phyloP scores from a whole-genome alignment of 1,140 invertebrate species.

The Acromyrmex charruanus region DNA sequence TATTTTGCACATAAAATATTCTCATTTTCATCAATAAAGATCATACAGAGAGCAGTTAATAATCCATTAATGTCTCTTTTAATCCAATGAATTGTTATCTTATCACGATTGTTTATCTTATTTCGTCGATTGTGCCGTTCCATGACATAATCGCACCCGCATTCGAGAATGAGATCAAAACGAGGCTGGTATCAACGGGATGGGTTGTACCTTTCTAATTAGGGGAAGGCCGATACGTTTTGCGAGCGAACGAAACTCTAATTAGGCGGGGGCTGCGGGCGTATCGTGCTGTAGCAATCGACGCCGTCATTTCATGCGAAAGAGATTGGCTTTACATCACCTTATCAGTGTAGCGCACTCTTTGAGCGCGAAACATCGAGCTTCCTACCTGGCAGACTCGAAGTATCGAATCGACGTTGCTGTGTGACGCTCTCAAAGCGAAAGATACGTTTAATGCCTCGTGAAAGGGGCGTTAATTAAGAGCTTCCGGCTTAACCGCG shows the following conservation, averaged over 20 bases:
- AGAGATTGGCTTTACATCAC: slow-evolving; percentile 29
- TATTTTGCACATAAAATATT: not conserved
- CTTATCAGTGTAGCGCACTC: slow-evolving; percentile 57
- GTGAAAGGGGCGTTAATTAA: slow-evolving; percentile 72
- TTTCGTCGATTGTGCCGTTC: slow-evolving; percentile 6
- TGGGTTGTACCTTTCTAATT: slow-evolving; percentile 49
- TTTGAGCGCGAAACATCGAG: slow-evolving; percentile 29
- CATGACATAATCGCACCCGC: slow-evolving; percentile 52
- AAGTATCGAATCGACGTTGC: slow-evolving; percentile 27
- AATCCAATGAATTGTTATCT: slow-evolving; percentile 18
- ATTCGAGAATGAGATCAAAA: slow-evolving; percentile 26
- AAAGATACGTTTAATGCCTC: slow-evolving; percentile 66
- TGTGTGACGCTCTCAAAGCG: slow-evolving; percentile 34
- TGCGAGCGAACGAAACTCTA: slow-evolving; percentile 36
- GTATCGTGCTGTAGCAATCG: slow-evolving; percentile 34
- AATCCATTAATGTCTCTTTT: slow-evolving; percentile 33
- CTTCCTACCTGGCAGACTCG: not conserved
- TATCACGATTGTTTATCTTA: not conserved
- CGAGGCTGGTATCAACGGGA: not conserved
- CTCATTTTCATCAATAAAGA: not conserved
- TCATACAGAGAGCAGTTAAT: slow-evolving; percentile 2
- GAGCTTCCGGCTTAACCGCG: slow-evolving; percentile 41
- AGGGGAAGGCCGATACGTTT: slow-evolving; percentile 55
- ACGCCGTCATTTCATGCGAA: slow-evolving; percentile 33
- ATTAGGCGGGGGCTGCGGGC: slow-evolving; percentile 51